Base-by-base conservation (phyloP, 2,113 vertebrate genomes). In the Pleuronectes platessa region DNA sequence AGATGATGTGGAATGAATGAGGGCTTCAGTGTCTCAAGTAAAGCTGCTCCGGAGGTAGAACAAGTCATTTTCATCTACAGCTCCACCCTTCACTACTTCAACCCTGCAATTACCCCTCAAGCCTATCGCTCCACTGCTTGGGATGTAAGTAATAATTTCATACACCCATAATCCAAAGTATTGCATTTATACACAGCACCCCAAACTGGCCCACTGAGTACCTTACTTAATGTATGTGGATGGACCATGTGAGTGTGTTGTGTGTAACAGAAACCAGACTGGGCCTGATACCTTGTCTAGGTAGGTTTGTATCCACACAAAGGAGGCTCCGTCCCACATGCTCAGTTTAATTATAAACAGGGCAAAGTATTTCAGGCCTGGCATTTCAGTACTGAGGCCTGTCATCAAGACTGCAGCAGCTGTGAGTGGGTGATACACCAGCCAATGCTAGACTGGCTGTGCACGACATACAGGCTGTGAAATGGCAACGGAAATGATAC, bases 331-430 rank as follows among this genome's bases (percentile, higher is more conserved):
- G 51, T 62, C 42, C 79, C 74, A 56, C 7, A 37, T 2, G 61
- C 59, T 69, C 6, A 14, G 82, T 74, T 65, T 83, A 87, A 84
- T 85, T 89, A 87, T 87, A 90, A 89, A 84, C 82, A 40, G 5
- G 70, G 49, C 26, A n/a, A 71, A 78, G 87, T 92, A 92, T 93
- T 91, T 90, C 68, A 68, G 83, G 83, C 77, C 27, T 87, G 79
- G 79, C 81, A 85, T 90, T 80, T 88, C 23, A 66, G 71, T 65
- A 58, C 35, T 8, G 51, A 61, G 37, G 70, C 71, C 79, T 88
- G 81, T 88, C 86, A 85, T 84, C 68, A 65, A 67, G 40, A 49
- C 17, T 35, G 76, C 18, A 79, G 84, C 90, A 86, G 90, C 84
- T 89, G 88, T 74, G 86, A 78, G 85, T 87, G 85, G 81, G 87